Percentiles rank a stretch among this genome's conserved stretches.
Evolutionary conservation across 2,888 invertebrate species (phyloP).

Genomic region (Lasioglossum oenotherae): DNA sequence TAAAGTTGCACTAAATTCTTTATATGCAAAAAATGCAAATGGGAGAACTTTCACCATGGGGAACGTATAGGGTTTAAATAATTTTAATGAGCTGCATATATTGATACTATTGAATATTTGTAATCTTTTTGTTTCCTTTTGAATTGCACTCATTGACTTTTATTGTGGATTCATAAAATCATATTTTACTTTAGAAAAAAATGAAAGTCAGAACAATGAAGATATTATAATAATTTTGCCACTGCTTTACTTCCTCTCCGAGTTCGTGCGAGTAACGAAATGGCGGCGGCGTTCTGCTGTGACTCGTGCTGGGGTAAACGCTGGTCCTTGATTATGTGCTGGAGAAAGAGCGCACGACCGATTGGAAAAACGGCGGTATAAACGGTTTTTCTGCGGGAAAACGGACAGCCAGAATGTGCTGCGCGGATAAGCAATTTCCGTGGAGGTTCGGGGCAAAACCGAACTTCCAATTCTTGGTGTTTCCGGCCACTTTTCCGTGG

Average conservation of each 20-base stretch:
- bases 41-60: too few relatives aligned
- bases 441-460: slow-evolving; percentile 29
- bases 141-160: too few relatives aligned
- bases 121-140: too few relatives aligned
- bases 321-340: slow-evolving; percentile 48
- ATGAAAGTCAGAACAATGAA: not conserved
- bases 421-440: slow-evolving; percentile 56
- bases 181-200: not conserved
- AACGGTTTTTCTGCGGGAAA: slow-evolving; percentile 48
- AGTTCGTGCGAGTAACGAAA: slow-evolving; percentile 16
- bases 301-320: slow-evolving; percentile 37
- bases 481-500: slow-evolving; percentile 17
- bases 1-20: too few relatives aligned
- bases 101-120: too few relatives aligned
- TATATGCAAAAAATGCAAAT: too few relatives aligned
- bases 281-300: not conserved
- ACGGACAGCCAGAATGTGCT: slow-evolving; percentile 37
- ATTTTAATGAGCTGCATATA: too few relatives aligned
- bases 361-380: slow-evolving; percentile 47
- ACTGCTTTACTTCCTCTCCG: not conserved
- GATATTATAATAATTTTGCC: not conserved
- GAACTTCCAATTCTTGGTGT: slow-evolving; percentile 36
- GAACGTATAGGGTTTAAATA: too few relatives aligned
- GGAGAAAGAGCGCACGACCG: slow-evolving; percentile 32
- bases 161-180: not conserved